A percentile compares a stretch with the other conserved stretches of the same genome.
phyloP scores from a whole-genome alignment of 2,888 invertebrate genomes.

The Amphipyra tragopoginis region DNA sequence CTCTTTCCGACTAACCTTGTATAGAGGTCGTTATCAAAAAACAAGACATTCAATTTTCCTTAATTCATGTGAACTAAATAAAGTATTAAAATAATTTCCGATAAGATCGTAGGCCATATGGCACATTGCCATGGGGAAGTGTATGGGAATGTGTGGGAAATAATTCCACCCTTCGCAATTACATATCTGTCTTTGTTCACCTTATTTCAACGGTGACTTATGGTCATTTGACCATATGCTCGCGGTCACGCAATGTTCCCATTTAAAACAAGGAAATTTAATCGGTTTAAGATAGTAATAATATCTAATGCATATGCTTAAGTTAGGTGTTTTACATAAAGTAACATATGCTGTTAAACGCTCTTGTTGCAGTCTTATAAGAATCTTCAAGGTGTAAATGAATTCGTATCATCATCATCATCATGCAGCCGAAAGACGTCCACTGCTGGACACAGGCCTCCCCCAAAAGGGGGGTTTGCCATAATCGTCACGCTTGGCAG shows the following conservation, averaged over 20 bases:
- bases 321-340: slow-evolving; percentile 1
- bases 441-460: too few relatives aligned
- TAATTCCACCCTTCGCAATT: slow-evolving; percentile 78
- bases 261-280: slow-evolving; percentile 35
- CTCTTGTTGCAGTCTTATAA: too few relatives aligned
- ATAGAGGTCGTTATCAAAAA: slow-evolving; percentile 12
- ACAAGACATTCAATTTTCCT: slow-evolving; percentile 42
- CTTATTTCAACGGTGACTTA: slow-evolving; percentile 84
- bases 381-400: too few relatives aligned
- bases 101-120: slow-evolving; percentile 77
- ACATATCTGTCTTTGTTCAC: slow-evolving; percentile 75
- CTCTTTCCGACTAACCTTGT: neutral
- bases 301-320: slow-evolving; percentile 12
- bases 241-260: slow-evolving; percentile 63
- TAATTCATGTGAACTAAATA: slow-evolving; percentile 38
- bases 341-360: neutral
- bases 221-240: slow-evolving; percentile 82
- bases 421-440: too few relatives aligned
- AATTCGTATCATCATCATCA: too few relatives aligned
- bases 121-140: slow-evolving; percentile 58
- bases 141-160: slow-evolving; percentile 87
- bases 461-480: too few relatives aligned
- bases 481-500: too few relatives aligned
- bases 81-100: slow-evolving; percentile 66
- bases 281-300: slow-evolving; percentile 30